Conservation (phyloP, 2,113 vertebrate species). For the Carassius auratus region DNA sequence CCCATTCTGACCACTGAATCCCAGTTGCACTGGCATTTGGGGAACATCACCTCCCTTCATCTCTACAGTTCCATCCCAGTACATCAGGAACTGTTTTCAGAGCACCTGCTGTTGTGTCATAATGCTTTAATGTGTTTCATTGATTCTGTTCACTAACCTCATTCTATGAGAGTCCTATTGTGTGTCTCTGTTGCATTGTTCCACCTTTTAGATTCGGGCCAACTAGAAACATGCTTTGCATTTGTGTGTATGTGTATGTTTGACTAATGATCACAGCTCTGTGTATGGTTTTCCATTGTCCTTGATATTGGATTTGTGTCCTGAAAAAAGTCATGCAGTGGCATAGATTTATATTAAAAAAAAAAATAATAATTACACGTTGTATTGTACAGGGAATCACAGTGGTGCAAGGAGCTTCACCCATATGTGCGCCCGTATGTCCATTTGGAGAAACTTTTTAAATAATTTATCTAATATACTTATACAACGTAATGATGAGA, state of each 20-base stretch:
- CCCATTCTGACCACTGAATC: not conserved
- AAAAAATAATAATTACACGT: not conserved
- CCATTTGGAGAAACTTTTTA: not conserved
- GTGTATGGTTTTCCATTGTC: not conserved
- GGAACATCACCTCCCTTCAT: not conserved
- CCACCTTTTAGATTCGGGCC: not conserved
- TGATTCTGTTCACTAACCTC: conserved; percentile 15
- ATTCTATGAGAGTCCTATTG: not conserved
- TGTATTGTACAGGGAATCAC: conserved; percentile 13
- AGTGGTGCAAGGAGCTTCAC: not conserved
- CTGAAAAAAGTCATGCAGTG: not conserved
- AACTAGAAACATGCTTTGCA: not conserved
- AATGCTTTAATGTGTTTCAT: conserved; percentile 12
- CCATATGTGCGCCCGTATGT: not conserved
- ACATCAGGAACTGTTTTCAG: not conserved
- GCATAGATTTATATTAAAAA: not conserved
- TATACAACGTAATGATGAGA: not conserved
- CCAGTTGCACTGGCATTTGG: not conserved
- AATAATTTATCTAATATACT: not conserved
- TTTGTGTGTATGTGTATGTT: not conserved
- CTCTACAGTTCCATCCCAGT: not conserved
- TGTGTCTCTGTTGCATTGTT: conserved; percentile 1
- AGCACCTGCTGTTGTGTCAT: conserved; percentile 11
- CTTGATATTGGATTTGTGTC: not conserved
- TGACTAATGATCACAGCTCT: not conserved